Base-by-base conservation (phyloP, 1,140 invertebrate genomes). In the Drosophila setifemur region DNA sequence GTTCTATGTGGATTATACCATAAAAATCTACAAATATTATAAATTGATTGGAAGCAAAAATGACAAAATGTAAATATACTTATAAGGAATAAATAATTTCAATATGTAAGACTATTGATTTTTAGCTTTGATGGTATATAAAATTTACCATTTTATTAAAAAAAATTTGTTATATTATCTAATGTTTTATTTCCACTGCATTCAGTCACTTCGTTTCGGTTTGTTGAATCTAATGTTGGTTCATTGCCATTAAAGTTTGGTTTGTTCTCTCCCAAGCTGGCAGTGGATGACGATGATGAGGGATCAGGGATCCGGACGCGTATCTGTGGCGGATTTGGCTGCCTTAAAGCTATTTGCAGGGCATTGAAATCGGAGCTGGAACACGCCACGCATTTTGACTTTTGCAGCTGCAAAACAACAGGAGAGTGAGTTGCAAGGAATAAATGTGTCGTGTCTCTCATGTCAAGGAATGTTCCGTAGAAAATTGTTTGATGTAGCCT, bases 311-410 rank as follows among this genome's bases (percentile, higher is more conserved):
- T n/a, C n/a, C n/a, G 40, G 3, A 29, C 18, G 14, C 14, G 49
- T 68, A 57, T 53, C 55, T 72, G 78, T 44, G 78, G 61, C 69
- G 44, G 78, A 78, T 83, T 70, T 60, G 55, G 49, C 31, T 57
- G 69, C 79, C 78, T 83, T 83, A 83, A 83, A 85, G 78, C 79
- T 48, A 78, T 83, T 83, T 85, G 73, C 52, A 58, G 55, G 49
- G 53, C 58, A 85, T 70, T 73, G 79, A 83, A 82, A 82, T 76
- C 49, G 68, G 40, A 40, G 70, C 64, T 26, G 29, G 19, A 35
- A 73, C 73, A 77, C 31, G 78, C 74, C 73, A 83, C 53, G 64
- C 69, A 85, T 68, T 61, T 78, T 83, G 68, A 77, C 73, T 85
- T 77, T 72, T 82, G 50, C 53, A 76, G 72, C 77, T 81, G 67